phyloP scores from a whole-genome alignment of 2,888 invertebrate species.

The Diadromus collaris region DNA sequence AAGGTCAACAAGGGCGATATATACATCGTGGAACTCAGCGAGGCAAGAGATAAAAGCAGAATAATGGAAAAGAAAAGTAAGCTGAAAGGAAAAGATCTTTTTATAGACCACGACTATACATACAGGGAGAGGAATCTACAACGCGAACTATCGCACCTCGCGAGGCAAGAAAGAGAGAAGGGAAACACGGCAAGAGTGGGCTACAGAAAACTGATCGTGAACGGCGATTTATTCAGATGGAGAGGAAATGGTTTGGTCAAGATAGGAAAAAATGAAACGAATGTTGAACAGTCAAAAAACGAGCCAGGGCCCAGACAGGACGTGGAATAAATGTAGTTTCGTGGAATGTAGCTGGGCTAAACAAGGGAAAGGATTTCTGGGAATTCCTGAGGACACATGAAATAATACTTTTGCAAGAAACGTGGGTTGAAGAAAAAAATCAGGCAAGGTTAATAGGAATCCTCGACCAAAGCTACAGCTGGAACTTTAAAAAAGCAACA shows the following conservation, averaged over 20 bases:
- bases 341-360: background rate
- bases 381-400: background rate
- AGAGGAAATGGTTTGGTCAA: background rate
- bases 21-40: background rate
- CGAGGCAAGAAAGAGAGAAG: background rate
- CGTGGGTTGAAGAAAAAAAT: background rate
- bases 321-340: background rate
- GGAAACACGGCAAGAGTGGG: background rate
- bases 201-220: background rate
- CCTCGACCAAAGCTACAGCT: background rate
- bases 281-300: background rate
- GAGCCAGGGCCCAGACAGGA: background rate
- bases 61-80: background rate
- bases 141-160: background rate
- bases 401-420: slow-evolving; percentile 2
- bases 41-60: background rate
- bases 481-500: background rate
- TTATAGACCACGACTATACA: background rate
- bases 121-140: background rate
- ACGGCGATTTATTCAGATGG: background rate
- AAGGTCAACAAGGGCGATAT: slow-evolving; percentile 5
- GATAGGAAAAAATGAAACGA: background rate
- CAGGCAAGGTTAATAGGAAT: background rate
- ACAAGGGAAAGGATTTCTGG: background rate
- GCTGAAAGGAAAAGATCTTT: background rate